phyloP scores from a whole-genome alignment of 2,113 vertebrate genomes.

The Tachycineta bicolor region DNA sequence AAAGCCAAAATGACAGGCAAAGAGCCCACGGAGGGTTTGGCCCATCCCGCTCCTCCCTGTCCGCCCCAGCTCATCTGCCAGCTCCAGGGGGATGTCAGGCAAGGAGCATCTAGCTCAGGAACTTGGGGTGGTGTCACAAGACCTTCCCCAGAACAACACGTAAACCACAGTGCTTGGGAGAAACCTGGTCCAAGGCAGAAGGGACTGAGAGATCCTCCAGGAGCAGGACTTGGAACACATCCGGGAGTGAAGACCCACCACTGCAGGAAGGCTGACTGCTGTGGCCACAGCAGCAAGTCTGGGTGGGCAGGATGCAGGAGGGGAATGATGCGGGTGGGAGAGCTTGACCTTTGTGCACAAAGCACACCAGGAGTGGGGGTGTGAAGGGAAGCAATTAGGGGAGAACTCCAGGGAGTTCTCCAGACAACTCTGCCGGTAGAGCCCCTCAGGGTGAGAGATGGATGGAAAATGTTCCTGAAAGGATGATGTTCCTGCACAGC shows the following conservation, averaged over 20 bases:
- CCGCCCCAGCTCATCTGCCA: background rate
- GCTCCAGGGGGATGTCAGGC: background rate
- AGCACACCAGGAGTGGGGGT: background rate
- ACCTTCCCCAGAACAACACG: fast-evolving
- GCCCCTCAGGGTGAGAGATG: background rate
- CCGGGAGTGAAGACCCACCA: background rate
- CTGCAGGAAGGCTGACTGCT: background rate
- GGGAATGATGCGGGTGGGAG: background rate
- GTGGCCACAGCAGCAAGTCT: background rate
- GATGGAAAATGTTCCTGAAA: background rate
- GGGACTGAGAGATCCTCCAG: background rate
- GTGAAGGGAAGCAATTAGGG: background rate
- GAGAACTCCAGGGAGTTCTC: background rate
- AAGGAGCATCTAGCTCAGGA: background rate
- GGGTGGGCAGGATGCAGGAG: background rate
- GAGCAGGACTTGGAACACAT: background rate
- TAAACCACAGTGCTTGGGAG: background rate
- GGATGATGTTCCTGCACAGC: background rate
- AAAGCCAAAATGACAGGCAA: background rate
- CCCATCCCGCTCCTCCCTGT: background rate
- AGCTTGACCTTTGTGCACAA: background rate
- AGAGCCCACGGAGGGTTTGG: background rate
- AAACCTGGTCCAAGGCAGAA: background rate
- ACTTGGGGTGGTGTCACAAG: background rate
- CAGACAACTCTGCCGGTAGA: background rate